Evolutionary conservation across 2,113 vertebrate species (phyloP).

Genomic region (Ceyx cyanopectus): DNA sequence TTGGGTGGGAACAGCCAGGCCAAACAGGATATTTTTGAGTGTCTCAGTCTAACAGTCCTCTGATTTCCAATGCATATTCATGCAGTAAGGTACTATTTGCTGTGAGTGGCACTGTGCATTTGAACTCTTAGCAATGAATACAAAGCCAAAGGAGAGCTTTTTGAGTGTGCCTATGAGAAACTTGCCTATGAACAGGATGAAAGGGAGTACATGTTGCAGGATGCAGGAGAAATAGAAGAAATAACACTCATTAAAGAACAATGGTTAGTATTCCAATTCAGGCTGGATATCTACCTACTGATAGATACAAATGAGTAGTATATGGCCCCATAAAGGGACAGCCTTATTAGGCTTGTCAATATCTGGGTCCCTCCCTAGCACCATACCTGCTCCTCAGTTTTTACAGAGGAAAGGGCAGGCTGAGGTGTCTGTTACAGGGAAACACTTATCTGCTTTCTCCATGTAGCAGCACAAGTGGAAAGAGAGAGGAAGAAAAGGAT

Average conservation of each 20-base stretch:
- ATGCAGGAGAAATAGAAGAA: neutral
- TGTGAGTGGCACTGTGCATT: neutral
- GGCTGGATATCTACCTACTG: neutral
- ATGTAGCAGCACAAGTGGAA: neutral
- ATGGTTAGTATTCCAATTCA: neutral
- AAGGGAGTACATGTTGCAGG: neutral
- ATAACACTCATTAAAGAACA: neutral
- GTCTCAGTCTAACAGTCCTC: neutral
- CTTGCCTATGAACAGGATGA: rapidly evolving
- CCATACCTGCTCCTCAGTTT: neutral
- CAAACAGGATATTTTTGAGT: neutral
- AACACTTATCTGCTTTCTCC: neutral
- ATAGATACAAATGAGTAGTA: neutral
- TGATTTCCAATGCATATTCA: neutral
- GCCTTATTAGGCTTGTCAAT: neutral
- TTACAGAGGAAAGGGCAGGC: neutral
- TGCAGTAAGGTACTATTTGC: neutral
- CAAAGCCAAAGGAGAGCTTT: neutral
- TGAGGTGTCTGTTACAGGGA: neutral
- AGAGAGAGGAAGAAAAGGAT: neutral
- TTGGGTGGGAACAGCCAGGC: neutral
- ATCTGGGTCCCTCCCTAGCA: neutral
- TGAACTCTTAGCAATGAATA: neutral
- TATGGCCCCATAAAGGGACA: neutral
- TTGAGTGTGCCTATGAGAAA: neutral